Percentiles rank a stretch among this genome's conserved stretches.
Evolutionary conservation across 2,113 vertebrate species (phyloP).

Genomic region (Arvicanthis niloticus): DNA sequence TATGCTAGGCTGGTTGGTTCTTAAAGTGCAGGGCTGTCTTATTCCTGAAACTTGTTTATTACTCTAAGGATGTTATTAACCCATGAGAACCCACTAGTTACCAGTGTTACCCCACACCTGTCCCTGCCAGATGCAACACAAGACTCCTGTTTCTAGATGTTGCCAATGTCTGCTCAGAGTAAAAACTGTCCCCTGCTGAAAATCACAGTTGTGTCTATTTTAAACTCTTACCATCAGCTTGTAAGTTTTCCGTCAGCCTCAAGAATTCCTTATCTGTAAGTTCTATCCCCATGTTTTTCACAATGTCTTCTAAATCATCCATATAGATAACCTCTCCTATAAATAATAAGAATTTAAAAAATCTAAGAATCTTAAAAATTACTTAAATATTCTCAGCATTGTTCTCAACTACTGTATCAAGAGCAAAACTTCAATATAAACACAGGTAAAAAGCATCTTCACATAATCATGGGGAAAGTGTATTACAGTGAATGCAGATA

Average conservation of each 20-base stretch:
- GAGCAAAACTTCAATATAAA: neutral
- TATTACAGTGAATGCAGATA: neutral
- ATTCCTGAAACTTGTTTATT: neutral
- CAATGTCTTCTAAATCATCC: neutral
- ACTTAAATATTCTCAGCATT: neutral
- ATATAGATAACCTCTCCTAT: conserved; percentile 8
- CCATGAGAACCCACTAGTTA: neutral
- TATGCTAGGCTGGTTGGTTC: neutral
- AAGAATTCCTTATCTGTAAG: conserved; percentile 26
- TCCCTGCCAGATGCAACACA: neutral
- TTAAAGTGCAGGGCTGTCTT: neutral
- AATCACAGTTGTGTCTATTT: neutral
- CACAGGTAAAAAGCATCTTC: neutral
- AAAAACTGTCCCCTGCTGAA: neutral
- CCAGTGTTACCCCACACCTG: neutral
- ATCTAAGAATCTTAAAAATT: neutral
- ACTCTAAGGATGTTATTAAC: neutral
- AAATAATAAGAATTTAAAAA: neutral
- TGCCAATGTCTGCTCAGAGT: neutral
- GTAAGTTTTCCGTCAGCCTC: neutral
- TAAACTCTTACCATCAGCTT: conserved; percentile 4
- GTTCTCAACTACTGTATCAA: neutral
- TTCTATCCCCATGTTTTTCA: conserved; percentile 43
- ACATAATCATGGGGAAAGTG: neutral
- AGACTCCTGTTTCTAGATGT: neutral